A percentile compares a stretch with the other conserved stretches of the same genome.
Evolutionary conservation across 2,797 vertebrate species (phyloP).

Genomic region (Phoeniculus purpureus): DNA sequence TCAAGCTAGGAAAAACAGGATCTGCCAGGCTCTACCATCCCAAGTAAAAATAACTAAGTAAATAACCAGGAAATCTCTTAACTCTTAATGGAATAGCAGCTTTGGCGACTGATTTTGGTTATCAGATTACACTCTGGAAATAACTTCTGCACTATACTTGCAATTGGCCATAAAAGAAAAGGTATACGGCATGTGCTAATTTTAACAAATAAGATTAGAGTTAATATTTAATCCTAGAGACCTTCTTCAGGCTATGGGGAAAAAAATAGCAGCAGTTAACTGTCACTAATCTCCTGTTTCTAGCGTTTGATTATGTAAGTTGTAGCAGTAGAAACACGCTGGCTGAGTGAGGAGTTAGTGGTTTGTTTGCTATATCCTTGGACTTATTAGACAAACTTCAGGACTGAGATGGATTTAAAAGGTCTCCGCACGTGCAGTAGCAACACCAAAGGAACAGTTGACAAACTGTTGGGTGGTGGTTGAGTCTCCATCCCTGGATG

Average conservation of each 20-base stretch:
- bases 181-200: conserved; percentile 56
- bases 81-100: conserved; percentile 62
- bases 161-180: conserved; percentile 56
- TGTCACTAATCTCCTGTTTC: conserved; percentile 64
- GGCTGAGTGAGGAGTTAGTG: conserved; percentile 4
- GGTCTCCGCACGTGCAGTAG: background rate
- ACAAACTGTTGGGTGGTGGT: background rate
- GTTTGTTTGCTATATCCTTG: conserved; percentile 11
- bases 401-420: background rate
- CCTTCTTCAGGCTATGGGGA: conserved; percentile 35
- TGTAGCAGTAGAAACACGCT: background rate
- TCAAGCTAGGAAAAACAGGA: background rate
- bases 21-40: background rate
- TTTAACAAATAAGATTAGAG: conserved; percentile 73
- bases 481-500: no score
- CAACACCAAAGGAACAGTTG: background rate
- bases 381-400: background rate
- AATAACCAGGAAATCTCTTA: conserved; percentile 59
- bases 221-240: conserved; percentile 62
- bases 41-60: conserved; percentile 62
- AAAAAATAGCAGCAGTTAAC: conserved; percentile 54
- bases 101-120: conserved; percentile 59
- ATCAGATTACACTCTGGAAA: conserved; percentile 67
- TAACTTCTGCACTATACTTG: conserved; percentile 32
- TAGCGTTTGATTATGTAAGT: conserved; percentile 56